phyloP scores from a whole-genome alignment of 2,797 vertebrate genomes.

The Rhabdomys pumilio region DNA sequence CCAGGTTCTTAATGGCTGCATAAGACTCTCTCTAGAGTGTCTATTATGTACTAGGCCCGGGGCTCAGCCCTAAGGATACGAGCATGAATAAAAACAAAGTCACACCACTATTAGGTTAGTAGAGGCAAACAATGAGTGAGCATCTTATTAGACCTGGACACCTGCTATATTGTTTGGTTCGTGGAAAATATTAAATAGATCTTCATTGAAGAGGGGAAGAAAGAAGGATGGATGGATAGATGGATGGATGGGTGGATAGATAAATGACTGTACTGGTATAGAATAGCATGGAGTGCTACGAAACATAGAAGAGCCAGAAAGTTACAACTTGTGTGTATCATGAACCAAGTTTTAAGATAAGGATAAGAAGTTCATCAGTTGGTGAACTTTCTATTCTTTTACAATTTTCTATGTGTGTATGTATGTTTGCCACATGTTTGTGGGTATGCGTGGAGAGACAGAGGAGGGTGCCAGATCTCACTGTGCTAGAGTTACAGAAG shows the following conservation, averaged over 20 bases:
- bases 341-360: slow-evolving; percentile 2
- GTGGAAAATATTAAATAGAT: not conserved
- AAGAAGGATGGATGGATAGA: not conserved
- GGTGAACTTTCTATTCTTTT: not conserved
- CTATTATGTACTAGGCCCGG: not conserved
- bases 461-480: not conserved
- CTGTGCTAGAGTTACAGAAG: not conserved
- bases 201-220: not conserved
- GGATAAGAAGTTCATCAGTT: not conserved
- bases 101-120: not conserved
- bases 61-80: slow-evolving; percentile 42
- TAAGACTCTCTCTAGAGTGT: slow-evolving; percentile 28
- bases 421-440: not conserved
- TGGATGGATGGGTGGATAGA: not conserved
- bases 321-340: not conserved
- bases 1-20: not conserved
- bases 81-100: not conserved
- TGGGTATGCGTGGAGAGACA: not conserved
- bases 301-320: not conserved
- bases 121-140: slow-evolving; percentile 4
- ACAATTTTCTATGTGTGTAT: not conserved
- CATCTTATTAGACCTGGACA: not conserved
- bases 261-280: not conserved
- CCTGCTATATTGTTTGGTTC: not conserved
- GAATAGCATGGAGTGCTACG: not conserved